phyloP scores from a whole-genome alignment of 2,113 vertebrate genomes.

The Nestor notabilis region DNA sequence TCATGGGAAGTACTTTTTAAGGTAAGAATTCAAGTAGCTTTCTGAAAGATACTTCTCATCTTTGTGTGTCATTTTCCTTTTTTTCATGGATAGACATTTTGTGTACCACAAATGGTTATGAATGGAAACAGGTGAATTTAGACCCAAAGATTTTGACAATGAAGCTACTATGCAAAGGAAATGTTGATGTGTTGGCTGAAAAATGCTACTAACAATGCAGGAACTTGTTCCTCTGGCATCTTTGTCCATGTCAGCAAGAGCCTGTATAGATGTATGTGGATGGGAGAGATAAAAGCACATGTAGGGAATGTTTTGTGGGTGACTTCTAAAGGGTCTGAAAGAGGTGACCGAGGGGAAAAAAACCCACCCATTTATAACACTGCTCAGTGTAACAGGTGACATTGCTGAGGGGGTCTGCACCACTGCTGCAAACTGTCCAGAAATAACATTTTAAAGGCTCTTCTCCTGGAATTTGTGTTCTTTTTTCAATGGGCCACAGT shows the following conservation, averaged over 20 bases:
- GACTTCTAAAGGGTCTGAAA: background rate
- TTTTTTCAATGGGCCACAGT: background rate
- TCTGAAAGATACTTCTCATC: background rate
- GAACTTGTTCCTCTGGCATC: background rate
- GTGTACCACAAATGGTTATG: background rate
- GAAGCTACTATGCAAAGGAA: background rate
- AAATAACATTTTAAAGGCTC: background rate
- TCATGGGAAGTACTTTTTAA: background rate
- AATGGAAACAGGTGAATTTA: background rate
- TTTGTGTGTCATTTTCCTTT: background rate
- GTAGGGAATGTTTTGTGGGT: background rate
- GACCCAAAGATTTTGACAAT: background rate
- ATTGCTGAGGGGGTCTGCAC: background rate
- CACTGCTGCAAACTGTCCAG: background rate
- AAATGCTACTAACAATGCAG: background rate
- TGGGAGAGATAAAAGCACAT: background rate
- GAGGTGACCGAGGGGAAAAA: background rate
- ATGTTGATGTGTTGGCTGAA: background rate
- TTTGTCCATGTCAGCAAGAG: background rate
- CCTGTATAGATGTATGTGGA: background rate
- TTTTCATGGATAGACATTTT: background rate
- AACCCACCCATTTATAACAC: background rate
- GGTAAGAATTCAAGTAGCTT: background rate
- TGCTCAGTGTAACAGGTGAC: background rate
- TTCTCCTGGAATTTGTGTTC: background rate